Conservation (phyloP, 2,888 invertebrate genomes). For the Calameuta pallipes region DNA sequence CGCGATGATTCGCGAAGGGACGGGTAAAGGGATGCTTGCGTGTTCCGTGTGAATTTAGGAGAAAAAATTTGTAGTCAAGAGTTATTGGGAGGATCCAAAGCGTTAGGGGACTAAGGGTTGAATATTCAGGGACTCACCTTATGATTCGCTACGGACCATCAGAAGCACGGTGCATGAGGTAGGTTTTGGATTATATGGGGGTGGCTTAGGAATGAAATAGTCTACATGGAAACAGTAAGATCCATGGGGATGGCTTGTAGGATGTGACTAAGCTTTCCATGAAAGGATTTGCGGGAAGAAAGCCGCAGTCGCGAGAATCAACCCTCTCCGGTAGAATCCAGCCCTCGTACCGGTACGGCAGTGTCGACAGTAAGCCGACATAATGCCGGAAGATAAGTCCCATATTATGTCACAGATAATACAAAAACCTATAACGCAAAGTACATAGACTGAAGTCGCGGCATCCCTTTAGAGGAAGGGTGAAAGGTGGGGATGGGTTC, state of each 20-base stretch:
- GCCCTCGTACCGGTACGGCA: neutral
- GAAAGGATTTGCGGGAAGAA: slow-evolving; percentile 41
- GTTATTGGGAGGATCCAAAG: neutral
- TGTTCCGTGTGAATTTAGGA: neutral
- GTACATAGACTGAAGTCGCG: neutral
- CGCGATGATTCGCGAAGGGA: neutral
- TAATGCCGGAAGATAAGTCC: slow-evolving; percentile 49
- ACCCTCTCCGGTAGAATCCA: slow-evolving; percentile 19
- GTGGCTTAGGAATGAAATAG: neutral
- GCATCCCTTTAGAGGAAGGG: neutral
- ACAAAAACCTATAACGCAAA: slow-evolving; percentile 26
- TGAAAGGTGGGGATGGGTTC: neutral
- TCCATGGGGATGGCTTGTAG: slow-evolving; percentile 11
- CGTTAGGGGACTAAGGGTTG: neutral
- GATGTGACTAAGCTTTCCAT: slow-evolving; percentile 11
- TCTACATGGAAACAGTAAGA: neutral
- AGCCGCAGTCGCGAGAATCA: slow-evolving; percentile 29
- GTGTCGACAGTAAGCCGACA: slow-evolving; percentile 37
- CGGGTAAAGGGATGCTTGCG: neutral
- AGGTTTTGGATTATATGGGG: neutral
- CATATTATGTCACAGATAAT: slow-evolving; percentile 50
- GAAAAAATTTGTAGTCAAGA: neutral
- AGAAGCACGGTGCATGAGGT: neutral
- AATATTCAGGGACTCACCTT: neutral
- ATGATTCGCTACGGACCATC: neutral